Evolutionary conservation across 2,797 vertebrate species (phyloP).

Genomic region (Xerus rutilus): DNA sequence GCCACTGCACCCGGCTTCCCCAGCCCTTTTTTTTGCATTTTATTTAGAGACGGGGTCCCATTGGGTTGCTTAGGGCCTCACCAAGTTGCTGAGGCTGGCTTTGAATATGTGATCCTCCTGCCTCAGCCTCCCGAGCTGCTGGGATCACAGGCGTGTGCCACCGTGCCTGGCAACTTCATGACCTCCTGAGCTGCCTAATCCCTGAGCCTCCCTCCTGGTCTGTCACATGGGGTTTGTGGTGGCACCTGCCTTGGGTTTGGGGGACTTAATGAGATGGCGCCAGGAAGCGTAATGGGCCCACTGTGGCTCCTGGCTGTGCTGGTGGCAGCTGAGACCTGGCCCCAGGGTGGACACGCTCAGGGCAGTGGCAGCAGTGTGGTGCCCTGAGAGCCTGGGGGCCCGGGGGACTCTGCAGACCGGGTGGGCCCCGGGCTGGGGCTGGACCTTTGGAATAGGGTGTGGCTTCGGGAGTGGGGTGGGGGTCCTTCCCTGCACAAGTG

Average conservation of each 20-base stretch:
- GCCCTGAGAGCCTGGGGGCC: accelerated
- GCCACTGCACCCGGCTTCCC: too few species aligned
- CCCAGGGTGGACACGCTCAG: accelerated
- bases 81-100: too few species aligned
- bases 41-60: too few species aligned
- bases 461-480: neutral
- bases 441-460: neutral
- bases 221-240: neutral
- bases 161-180: neutral
- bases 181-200: neutral
- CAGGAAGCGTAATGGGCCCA: accelerated
- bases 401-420: neutral
- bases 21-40: too few species aligned
- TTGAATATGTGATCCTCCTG: too few species aligned
- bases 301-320: accelerated
- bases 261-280: accelerated
- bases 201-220: accelerated
- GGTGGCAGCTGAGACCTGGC: accelerated
- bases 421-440: neutral
- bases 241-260: neutral
- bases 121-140: too few species aligned
- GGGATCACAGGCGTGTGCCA: too few species aligned
- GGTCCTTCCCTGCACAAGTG: neutral
- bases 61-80: too few species aligned
- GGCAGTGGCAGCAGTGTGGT: neutral